Conservation (phyloP, 2,797 vertebrate species). For the Lepilemur septentrionalis region DNA sequence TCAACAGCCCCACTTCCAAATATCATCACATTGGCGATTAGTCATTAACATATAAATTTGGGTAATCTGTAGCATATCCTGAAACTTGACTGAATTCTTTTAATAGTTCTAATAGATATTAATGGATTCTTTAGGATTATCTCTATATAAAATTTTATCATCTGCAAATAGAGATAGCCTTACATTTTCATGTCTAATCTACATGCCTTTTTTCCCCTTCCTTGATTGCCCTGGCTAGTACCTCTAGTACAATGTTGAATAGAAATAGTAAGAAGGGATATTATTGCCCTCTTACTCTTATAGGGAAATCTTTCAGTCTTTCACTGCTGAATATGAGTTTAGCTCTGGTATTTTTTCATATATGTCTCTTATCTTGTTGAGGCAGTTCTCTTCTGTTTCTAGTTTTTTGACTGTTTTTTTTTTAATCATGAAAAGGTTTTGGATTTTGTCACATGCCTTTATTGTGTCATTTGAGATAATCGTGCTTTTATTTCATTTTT, state of each 20-base stretch:
- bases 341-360: neutral
- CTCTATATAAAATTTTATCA: neutral
- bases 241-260: neutral
- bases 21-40: neutral
- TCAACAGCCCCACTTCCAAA: neutral
- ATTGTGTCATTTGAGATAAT: neutral
- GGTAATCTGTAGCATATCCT: neutral
- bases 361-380: neutral
- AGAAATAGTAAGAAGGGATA: neutral
- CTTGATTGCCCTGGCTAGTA: neutral
- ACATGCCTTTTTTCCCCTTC: neutral
- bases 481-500: neutral
- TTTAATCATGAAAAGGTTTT: neutral
- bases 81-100: neutral
- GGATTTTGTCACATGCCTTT: neutral
- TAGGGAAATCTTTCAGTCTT: neutral
- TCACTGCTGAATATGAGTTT: neutral
- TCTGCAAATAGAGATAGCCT: neutral
- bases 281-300: neutral
- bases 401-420: neutral
- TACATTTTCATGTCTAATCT: neutral
- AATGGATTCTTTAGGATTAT: neutral
- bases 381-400: neutral
- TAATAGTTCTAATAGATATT: neutral
- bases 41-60: neutral